Percentiles rank a stretch among this genome's conserved stretches.
These are phyloP conservation scores for Ostrea edulis DNA, from an alignment of 1,140 invertebrate genomes.

Conservation along the genomic window DNA sequence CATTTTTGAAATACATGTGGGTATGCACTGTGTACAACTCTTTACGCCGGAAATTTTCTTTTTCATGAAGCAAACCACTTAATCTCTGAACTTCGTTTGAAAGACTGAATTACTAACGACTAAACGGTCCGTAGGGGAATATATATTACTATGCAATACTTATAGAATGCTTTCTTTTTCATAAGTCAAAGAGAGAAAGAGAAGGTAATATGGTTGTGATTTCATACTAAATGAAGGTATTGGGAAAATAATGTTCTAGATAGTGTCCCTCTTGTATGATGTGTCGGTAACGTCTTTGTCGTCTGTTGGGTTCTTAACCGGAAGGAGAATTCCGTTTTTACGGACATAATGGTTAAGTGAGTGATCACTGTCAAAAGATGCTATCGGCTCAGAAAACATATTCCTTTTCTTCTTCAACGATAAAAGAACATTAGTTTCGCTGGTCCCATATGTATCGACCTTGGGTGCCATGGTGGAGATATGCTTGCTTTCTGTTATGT, in stretches of 20 bases:
- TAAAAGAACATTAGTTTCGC: neutral
- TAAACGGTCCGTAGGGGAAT: no score
- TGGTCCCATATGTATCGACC: neutral
- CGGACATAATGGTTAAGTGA: neutral
- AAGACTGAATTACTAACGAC: no score
- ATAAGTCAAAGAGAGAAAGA: no score
- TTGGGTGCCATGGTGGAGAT: neutral
- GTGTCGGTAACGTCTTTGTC: neutral
- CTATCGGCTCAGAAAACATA: neutral
- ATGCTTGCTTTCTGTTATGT: neutral
- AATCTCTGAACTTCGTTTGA: no score
- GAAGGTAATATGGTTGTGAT: no score
- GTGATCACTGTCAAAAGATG: neutral
- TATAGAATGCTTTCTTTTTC: no score
- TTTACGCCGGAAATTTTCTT: no score
- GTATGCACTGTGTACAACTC: no score
- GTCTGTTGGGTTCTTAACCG: neutral
- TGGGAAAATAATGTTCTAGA: neutral
- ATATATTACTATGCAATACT: no score
- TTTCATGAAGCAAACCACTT: no score
- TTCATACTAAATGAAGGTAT: no score
- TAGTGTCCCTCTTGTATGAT: neutral
- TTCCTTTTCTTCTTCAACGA: neutral
- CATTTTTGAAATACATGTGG: no score
- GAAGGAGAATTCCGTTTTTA: slow-evolving; percentile 3